Evolutionary conservation across 2,113 vertebrate species (phyloP), one percentile per base, ranked within the genome.

Genomic region (Glareola pratincola): DNA sequence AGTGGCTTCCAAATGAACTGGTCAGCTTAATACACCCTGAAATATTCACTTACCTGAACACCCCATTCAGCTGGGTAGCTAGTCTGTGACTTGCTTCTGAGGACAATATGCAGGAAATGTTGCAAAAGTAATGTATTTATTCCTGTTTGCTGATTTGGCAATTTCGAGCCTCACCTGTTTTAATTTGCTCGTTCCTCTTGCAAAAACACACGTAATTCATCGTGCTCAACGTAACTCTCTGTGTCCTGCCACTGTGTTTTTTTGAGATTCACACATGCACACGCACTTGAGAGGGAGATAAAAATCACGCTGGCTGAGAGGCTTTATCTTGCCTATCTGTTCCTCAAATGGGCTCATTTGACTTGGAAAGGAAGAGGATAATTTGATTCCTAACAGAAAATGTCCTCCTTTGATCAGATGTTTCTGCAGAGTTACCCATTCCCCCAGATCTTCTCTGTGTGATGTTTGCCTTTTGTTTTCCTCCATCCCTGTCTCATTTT

Each of bases 361-460:
- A 94, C 89, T 94, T 85, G 63, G 94, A 95, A 94, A 94, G 84
- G 94, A 96, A 95, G 83, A 91, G 32, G 57, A 96, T 88, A 85
- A 94, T 96, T 95, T 85, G 48, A 92, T 90, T 91, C 71, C 67
- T 91, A 82, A 79, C 34, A 94, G 80, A 91, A 92, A 91, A 75
- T 6, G 0, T 83, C 66, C 32, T 88, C 8, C 80, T 96, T 95
- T 96, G 92, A 96, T 91, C 69, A 26, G 3, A 26, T 53, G n/a
- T 90, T 94, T 91, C 76, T 91, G 62, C 66, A 89, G 54, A 67
- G 57, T 60, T 78, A 76, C 41, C 77, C 53, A 51, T 96, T 88
- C n/a, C 37, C n/a, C 48, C 10, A 77, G 62, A 89, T 66, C 39
- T 76, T 94, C 92, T 41, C 62, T 54, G n/a, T 50, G 45, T 83